These are phyloP conservation scores for Scyliorhinus canicula DNA, from an alignment of 2,797 vertebrate genomes.

Conservation along the genomic window DNA sequence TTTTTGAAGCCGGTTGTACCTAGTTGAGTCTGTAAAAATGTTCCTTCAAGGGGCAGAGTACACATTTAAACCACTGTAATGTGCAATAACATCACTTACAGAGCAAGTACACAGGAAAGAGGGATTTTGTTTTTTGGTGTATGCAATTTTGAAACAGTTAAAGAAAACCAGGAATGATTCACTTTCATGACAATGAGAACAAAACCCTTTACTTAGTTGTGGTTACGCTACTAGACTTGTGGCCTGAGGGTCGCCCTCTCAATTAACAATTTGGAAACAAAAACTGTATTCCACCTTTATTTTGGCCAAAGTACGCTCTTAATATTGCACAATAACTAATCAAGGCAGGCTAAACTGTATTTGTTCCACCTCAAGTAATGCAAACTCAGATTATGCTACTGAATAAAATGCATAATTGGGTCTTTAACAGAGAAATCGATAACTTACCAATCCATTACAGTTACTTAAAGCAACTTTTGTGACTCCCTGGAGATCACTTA, in stretches of 20 bases:
- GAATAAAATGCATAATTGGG: slow-evolving; percentile 9
- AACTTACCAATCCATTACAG: slow-evolving; percentile 94
- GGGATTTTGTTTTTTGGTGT: neutral
- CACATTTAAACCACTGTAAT: neutral
- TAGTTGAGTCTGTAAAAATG: neutral
- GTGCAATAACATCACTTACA: neutral
- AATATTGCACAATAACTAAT: neutral
- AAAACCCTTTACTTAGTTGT: neutral
- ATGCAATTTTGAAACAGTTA: neutral
- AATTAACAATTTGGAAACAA: slow-evolving; percentile 12
- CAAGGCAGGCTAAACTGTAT: neutral
- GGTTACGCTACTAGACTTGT: neutral
- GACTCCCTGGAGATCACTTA: slow-evolving; percentile 77
- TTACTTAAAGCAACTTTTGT: slow-evolving; percentile 95
- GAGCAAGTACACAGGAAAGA: neutral
- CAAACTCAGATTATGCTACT: neutral
- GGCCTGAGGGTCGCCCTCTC: neutral
- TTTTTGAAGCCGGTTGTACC: neutral
- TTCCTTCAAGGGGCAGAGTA: neutral
- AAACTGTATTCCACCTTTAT: neutral
- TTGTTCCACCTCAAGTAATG: neutral
- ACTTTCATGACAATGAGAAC: neutral
- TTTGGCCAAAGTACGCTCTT: neutral
- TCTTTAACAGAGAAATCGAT: slow-evolving; percentile 4
- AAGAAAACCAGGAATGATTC: neutral